phyloP scores from a whole-genome alignment of 1,140 invertebrate genomes.

The Galleria mellonella region DNA sequence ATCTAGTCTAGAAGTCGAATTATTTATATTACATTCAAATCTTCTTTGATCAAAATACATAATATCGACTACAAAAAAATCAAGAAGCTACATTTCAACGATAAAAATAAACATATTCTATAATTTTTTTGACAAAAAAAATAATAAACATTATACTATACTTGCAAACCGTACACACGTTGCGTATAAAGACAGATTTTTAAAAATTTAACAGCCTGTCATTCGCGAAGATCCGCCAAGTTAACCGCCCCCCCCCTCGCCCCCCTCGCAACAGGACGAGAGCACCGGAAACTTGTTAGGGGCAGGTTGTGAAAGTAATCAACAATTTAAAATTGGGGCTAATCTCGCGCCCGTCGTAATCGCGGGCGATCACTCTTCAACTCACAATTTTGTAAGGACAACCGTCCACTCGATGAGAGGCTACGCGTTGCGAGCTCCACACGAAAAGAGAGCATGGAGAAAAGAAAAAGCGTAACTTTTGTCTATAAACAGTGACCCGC shows the following conservation, averaged over 20 bases:
- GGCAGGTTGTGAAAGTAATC: conserved; percentile 23
- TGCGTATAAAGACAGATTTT: conserved; percentile 28
- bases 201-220: conserved; percentile 39
- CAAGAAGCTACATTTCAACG: too few species aligned
- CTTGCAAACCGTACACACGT: conserved; percentile 15
- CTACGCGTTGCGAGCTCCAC: too few species aligned
- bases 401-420: conserved; percentile 1
- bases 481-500: too few species aligned
- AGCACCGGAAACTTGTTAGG: background rate
- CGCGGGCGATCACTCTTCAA: conserved; percentile 43
- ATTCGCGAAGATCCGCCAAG: conserved; percentile 23
- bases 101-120: too few species aligned
- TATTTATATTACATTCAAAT: too few species aligned
- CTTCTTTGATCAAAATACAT: too few species aligned
- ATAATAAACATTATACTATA: background rate
- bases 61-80: too few species aligned
- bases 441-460: too few species aligned
- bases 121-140: too few species aligned
- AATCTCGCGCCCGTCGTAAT: conserved; percentile 47
- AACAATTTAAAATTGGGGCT: conserved; percentile 67
- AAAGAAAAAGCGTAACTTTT: too few species aligned
- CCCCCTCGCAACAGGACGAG: background rate
- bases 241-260: background rate
- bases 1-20: too few species aligned
- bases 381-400: conserved; percentile 27